phyloP scores from a whole-genome alignment of 2,888 invertebrate genomes.

The Nemurella pictetii region DNA sequence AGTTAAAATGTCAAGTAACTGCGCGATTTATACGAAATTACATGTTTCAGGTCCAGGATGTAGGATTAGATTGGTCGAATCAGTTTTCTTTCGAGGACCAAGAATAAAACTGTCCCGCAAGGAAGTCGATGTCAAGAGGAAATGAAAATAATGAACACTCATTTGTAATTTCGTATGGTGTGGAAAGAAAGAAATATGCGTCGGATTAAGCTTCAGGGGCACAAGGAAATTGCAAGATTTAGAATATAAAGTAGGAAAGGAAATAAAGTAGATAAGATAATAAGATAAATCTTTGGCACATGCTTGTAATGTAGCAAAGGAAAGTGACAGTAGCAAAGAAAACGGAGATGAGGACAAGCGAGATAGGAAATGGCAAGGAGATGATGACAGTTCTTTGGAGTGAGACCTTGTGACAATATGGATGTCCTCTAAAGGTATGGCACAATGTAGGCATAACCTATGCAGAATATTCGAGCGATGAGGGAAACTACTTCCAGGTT shows the following conservation, averaged over 20 bases:
- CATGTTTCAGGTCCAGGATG: too few relatives aligned
- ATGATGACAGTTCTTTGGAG: constrained; percentile 17
- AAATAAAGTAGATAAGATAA: constrained; percentile 33
- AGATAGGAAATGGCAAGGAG: constrained; percentile 27
- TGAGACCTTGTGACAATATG: constrained; percentile 9
- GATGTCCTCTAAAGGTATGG: neutral
- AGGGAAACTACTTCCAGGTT: neutral
- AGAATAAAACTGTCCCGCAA: neutral
- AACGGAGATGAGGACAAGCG: constrained; percentile 13
- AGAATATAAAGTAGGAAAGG: constrained; percentile 32
- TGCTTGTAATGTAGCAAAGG: constrained; percentile 11
- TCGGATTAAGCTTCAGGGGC: constrained; percentile 16
- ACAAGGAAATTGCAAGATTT: constrained; percentile 29
- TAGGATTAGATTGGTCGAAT: neutral
- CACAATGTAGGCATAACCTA: neutral
- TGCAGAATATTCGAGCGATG: neutral
- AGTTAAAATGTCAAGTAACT: neutral
- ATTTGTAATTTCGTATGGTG: constrained; percentile 21
- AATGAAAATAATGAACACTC: constrained; percentile 5
- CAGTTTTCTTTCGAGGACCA: neutral
- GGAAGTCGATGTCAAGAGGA: neutral
- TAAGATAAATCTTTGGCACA: constrained; percentile 29
- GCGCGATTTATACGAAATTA: neutral
- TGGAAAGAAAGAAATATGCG: constrained; percentile 29
- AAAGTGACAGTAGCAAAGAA: neutral